Base-by-base conservation (phyloP, 2,797 vertebrate species). In the Manis javanica region DNA sequence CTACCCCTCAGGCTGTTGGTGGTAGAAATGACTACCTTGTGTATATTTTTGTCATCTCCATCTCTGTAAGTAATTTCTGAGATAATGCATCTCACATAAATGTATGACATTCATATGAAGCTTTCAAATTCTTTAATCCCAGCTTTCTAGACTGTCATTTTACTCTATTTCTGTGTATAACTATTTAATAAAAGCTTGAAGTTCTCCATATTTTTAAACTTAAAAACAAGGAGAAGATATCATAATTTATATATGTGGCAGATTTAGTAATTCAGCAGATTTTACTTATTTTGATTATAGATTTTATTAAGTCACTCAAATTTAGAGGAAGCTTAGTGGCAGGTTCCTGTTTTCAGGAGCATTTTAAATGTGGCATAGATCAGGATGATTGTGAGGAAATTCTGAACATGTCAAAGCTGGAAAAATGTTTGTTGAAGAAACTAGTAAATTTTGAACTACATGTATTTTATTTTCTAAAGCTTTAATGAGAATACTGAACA, bases 381-480 rank as follows among this genome's bases (percentile, higher is more conserved):
- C 71, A 68, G 51, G 39, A 78, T 59, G 39, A 92, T 86, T 31
- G 24, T 51, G 39, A 78, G 34, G 69, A 84, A 42, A 74, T 29
- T 84, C 39, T 75, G 59, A 85, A 86, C 51, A 59, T 78, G 15
- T 18, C 18, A 86, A 86, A 78, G 49, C 51, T 77, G 39, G 11
- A 64, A 88, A 55, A 77, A 19, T 77, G 42, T 84, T 91, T 82
- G 31, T 24, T 59, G n/a, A 51, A 79, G 26, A 81, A 95, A 68
- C 15, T 55, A 59, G 23, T 61, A 63, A 69, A 82, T 63, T 94
- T 55, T 90, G 51, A 87, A 46, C 14, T 91, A 14, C 34, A 46
- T 72, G 13, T 94, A 21, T 57, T 85, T 63, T 84, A 57, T 59
- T 96, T 91, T 55, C 29, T 91, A 74, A 83, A 84, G 34, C 21